Conservation (phyloP, 2,888 invertebrate genomes). For the Dexiosoma caninum region DNA sequence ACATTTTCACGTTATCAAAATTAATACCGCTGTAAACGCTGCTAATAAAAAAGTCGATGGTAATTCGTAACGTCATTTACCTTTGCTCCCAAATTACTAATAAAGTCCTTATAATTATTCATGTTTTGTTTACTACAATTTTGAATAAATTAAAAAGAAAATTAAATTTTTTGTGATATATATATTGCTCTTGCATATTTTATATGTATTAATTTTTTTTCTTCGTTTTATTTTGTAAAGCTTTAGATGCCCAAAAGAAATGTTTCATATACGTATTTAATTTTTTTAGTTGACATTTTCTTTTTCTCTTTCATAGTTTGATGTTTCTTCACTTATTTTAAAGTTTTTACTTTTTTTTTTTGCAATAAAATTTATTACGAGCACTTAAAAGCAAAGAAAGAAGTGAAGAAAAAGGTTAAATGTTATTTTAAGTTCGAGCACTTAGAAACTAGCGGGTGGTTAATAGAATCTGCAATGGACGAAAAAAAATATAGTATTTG, state of each 20-base stretch:
- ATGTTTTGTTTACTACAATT: background rate
- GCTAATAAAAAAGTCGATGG: background rate
- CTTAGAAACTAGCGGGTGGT: slow-evolving; percentile 42
- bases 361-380: slow-evolving; percentile 21
- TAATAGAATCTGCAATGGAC: background rate
- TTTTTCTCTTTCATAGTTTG: background rate
- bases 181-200: background rate
- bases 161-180: slow-evolving; percentile 13
- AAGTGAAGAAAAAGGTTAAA: slow-evolving; percentile 32
- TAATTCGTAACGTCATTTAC: background rate
- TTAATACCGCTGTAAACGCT: too few relatives aligned
- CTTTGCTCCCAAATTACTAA: too few relatives aligned
- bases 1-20: too few relatives aligned
- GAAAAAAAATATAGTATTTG: too few relatives aligned
- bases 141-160: slow-evolving; percentile 10
- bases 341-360: slow-evolving; percentile 21
- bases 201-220: background rate
- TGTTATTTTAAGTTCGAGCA: slow-evolving; percentile 6
- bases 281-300: background rate
- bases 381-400: background rate
- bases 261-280: slow-evolving; percentile 41
- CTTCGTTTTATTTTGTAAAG: slow-evolving; percentile 7
- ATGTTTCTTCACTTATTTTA: background rate
- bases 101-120: background rate
- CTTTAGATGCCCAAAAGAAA: slow-evolving; percentile 38